Evolutionary conservation across 2,113 vertebrate species (phyloP), one percentile per base, ranked within the genome.

Genomic region (Nematolebias whitei): DNA sequence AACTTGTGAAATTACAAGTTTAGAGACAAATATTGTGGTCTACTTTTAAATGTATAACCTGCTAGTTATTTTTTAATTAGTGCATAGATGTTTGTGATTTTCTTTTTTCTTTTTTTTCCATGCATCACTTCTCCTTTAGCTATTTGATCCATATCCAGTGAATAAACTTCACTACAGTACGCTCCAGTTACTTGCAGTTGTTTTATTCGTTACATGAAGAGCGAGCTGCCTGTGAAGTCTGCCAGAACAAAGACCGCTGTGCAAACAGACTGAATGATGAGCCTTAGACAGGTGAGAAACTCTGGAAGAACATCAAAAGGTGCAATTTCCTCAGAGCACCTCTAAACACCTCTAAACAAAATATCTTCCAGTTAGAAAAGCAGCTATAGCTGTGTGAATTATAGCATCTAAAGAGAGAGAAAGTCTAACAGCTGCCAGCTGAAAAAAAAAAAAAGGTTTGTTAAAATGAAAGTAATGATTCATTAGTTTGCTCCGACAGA

Each of bases 381-480:
- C 39, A 44, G n/a, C n/a, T 18, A 49, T 35, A 18, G 18, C 19
- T 39, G 52, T 56, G 10, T n/a, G 45, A 62, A 44, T 75, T 32
- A 29, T 2, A 0, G 26, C 29, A 58, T 49, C 50, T 50, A 49
- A 60, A 74, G 45, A 58, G 54, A 62, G 47, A 6, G 5, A 62
- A 61, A 67, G 51, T 43, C 51, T 2, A 48, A 22, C 50, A 58
- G 29, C 47, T 63, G 61, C 41, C 26, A 43, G 20, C 29, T 32
- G 63, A 61, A 29, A 16, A 29, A 38, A 54, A 38, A n/a, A n/a
- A n/a, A n/a, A n/a, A n/a, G 15, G 32, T 6, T 5, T 12, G 20
- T 52, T 38, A 49, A 73, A 64, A 66, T 32, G 40, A 2, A 15
- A 32, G 38, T n/a, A 67, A 68, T 67, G 51, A 49, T 58, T 77